Evolutionary conservation across 2,888 invertebrate genomes (phyloP).

Genomic region (Leptopilina myrica): DNA sequence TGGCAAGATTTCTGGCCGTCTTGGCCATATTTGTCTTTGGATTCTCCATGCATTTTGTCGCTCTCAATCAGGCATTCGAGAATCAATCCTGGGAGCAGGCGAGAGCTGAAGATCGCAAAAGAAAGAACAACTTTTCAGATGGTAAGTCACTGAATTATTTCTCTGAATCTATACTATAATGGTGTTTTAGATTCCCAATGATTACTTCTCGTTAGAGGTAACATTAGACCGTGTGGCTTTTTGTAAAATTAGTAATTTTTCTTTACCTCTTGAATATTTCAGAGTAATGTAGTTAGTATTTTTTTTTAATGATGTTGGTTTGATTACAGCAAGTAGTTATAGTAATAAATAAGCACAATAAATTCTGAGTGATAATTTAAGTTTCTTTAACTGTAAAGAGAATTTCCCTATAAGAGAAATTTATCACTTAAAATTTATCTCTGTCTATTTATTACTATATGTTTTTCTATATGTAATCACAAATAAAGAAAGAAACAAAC

Average conservation of each 20-base stretch:
- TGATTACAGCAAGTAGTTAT: conserved; percentile 8
- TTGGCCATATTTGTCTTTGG: conserved; percentile 98
- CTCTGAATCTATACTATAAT: conserved; percentile 24
- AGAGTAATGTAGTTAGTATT: conserved; percentile 6
- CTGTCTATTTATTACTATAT: not conserved
- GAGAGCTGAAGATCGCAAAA: conserved; percentile 76
- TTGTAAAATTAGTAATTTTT: conserved; percentile 4
- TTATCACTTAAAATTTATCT: not conserved
- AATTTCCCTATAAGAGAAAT: no score
- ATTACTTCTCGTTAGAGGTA: conserved; percentile 10
- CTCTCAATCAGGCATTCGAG: conserved; percentile 95
- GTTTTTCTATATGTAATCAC: not conserved
- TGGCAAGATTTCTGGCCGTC: conserved; percentile 97
- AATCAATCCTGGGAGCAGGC: conserved; percentile 77
- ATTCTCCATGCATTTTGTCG: conserved; percentile 97
- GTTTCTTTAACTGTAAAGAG: no score
- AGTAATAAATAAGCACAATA: not conserved
- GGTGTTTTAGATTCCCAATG: conserved; percentile 26
- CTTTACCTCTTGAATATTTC: not conserved
- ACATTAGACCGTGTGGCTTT: conserved; percentile 19
- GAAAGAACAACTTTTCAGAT: conserved; percentile 82
- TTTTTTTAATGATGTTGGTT: not conserved
- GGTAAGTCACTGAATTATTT: conserved; percentile 79
- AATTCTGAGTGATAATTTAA: conserved; percentile 8
- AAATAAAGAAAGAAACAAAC: not conserved